Percentiles rank a stretch among this genome's conserved stretches.
phyloP scores from a whole-genome alignment of 2,113 vertebrate genomes.

The Chionis minor region DNA sequence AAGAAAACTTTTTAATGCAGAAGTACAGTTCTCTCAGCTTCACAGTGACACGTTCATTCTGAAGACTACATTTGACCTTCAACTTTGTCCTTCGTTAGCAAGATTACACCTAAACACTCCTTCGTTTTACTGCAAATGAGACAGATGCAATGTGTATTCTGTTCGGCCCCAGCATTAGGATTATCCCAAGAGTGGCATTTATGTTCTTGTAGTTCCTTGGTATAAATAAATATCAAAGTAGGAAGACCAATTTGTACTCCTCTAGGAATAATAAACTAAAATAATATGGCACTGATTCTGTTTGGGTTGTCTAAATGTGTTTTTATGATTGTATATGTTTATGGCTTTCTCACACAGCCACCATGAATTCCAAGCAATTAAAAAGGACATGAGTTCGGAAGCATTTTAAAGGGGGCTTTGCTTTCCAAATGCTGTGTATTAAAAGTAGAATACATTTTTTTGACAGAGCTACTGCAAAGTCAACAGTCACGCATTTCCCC shows the following conservation, averaged over 20 bases:
- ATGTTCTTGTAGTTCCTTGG: conserved; percentile 72
- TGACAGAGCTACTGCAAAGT: conserved; percentile 2
- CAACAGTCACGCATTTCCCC: conserved; percentile 1
- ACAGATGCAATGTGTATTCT: conserved; percentile 64
- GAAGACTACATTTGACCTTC: conserved; percentile 71
- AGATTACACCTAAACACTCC: conserved; percentile 58
- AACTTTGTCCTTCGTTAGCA: conserved; percentile 72
- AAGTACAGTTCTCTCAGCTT: conserved; percentile 21
- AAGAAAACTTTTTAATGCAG: conserved; percentile 32
- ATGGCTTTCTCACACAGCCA: conserved; percentile 73
- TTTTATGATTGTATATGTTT: conserved; percentile 81
- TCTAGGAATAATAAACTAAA: conserved; percentile 81
- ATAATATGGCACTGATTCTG: conserved; percentile 81
- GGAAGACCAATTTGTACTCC: conserved; percentile 73
- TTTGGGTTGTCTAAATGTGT: conserved; percentile 76
- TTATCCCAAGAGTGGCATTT: conserved; percentile 79
- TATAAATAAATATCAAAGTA: conserved; percentile 82
- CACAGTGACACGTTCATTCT: not conserved
- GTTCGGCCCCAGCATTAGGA: conserved; percentile 56
- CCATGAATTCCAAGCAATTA: conserved; percentile 79
- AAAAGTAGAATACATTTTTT: conserved; percentile 52
- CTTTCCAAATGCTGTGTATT: conserved; percentile 56
- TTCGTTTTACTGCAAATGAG: conserved; percentile 73
- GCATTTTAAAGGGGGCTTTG: conserved; percentile 66
- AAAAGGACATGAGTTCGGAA: conserved; percentile 70